These are phyloP conservation scores for Yponomeuta sedellus DNA, from an alignment of 2,888 invertebrate species.

Conservation along the genomic window DNA sequence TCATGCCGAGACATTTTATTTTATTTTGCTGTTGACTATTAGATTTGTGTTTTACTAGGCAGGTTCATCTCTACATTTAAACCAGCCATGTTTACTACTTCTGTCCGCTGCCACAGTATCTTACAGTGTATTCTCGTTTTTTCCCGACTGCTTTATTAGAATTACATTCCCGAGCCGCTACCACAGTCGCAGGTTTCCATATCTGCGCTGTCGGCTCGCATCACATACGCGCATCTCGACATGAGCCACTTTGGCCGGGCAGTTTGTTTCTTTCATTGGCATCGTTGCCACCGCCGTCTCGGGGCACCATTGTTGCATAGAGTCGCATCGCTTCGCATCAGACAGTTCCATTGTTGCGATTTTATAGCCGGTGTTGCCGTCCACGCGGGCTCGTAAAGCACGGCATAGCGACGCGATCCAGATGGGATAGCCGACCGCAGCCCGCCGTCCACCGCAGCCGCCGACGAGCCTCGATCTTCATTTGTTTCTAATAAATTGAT, in stretches of 20 bases:
- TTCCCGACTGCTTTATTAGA: conserved; percentile 12
- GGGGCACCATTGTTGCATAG: conserved; percentile 72
- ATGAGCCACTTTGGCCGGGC: background rate
- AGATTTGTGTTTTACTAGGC: conserved; percentile 22
- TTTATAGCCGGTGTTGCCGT: conserved; percentile 74
- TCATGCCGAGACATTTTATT: conserved; percentile 24
- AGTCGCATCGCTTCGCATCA: conserved; percentile 63
- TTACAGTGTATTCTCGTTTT: conserved; percentile 5
- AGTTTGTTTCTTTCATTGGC: conserved; percentile 32
- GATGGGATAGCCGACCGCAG: conserved; percentile 70
- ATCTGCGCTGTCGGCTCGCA: conserved; percentile 19
- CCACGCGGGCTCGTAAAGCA: conserved; percentile 67
- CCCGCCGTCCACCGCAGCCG: conserved; percentile 52
- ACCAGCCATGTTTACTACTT: conserved; percentile 1
- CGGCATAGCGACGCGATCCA: conserved; percentile 50
- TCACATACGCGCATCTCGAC: conserved; percentile 21
- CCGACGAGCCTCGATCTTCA: conserved; percentile 48
- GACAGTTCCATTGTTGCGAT: conserved; percentile 72
- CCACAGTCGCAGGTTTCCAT: conserved; percentile 1
- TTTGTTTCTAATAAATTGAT: conserved; percentile 76
- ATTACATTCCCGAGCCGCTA: conserved; percentile 15
- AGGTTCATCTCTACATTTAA: background rate
- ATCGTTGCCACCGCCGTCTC: conserved; percentile 70
- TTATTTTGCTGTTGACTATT: conserved; percentile 22
- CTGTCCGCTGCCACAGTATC: background rate